Evolutionary conservation across 1,140 invertebrate species (phyloP).

Genomic region (Helicoverpa zea): DNA sequence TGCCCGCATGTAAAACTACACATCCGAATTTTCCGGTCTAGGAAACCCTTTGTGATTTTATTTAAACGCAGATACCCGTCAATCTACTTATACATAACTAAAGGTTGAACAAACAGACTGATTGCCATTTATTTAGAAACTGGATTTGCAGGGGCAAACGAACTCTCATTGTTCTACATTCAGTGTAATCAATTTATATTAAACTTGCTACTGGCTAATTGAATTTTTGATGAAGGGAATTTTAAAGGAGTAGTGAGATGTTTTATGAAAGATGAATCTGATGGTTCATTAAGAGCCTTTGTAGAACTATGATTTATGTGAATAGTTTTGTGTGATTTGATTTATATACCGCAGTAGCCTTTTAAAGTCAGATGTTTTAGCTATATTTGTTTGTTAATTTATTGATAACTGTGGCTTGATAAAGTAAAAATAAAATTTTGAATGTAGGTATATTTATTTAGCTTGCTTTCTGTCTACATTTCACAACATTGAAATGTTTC

Average conservation of each 20-base stretch:
- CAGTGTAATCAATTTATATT: slow-evolving; percentile 52
- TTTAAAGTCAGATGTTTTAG: too few species aligned
- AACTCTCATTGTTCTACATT: slow-evolving; percentile 51
- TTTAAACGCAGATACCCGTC: slow-evolving; percentile 42
- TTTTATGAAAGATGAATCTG: slow-evolving; percentile 12
- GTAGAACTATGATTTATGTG: slow-evolving; percentile 14
- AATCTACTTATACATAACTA: slow-evolving; percentile 47
- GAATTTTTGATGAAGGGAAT: slow-evolving; percentile 43
- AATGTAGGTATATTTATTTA: not conserved
- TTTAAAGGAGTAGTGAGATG: slow-evolving; percentile 12
- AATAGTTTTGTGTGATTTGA: not conserved
- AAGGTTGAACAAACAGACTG: slow-evolving; percentile 47
- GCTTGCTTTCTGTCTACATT: too few species aligned
- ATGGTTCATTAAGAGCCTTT: slow-evolving; percentile 23
- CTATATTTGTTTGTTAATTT: too few species aligned
- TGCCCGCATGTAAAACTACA: slow-evolving; percentile 68
- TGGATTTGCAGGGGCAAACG: slow-evolving; percentile 52
- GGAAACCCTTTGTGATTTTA: slow-evolving; percentile 64
- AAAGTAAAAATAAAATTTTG: not conserved
- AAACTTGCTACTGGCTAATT: slow-evolving; percentile 48
- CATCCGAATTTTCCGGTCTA: slow-evolving; percentile 69
- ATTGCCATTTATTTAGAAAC: slow-evolving; percentile 51
- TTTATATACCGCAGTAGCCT: too few species aligned
- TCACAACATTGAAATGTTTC: not conserved
- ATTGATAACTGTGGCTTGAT: too few species aligned